phyloP scores from a whole-genome alignment of 2,113 vertebrate species.

The Prunella himalayana region DNA sequence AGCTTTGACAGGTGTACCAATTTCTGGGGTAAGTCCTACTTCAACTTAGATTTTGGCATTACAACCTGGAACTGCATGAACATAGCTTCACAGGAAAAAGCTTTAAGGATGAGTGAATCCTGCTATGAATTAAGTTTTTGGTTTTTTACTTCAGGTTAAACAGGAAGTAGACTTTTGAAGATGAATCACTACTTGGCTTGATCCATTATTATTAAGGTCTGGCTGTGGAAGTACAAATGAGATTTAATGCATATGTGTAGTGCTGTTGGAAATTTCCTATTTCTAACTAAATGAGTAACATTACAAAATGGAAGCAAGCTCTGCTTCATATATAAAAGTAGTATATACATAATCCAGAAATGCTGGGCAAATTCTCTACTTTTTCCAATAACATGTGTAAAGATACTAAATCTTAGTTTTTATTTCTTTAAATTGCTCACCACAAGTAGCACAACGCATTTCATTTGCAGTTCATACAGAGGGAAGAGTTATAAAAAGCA shows the following conservation, averaged over 20 bases:
- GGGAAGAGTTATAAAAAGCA: neutral
- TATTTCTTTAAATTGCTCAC: neutral
- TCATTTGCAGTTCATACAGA: neutral
- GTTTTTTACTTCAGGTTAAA: neutral
- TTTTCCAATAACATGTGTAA: neutral
- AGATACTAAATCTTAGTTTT: neutral
- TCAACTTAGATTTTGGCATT: neutral
- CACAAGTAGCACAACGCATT: neutral
- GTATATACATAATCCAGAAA: neutral
- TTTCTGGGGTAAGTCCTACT: constrained; percentile 89
- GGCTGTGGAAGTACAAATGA: neutral
- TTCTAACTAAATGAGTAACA: neutral
- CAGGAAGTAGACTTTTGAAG: neutral
- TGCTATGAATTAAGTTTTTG: neutral
- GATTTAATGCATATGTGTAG: neutral
- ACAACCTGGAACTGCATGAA: neutral
- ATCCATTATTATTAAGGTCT: neutral
- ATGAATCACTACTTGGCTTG: neutral
- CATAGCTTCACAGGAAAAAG: neutral
- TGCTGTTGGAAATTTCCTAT: neutral
- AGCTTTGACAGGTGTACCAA: constrained; percentile 87
- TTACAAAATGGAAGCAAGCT: neutral
- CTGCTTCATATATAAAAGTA: neutral
- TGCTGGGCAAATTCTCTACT: neutral
- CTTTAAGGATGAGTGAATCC: neutral